A percentile compares a stretch with the other conserved stretches of the same genome.
phyloP scores from a whole-genome alignment of 1,140 invertebrate genomes.

The Rhagoletis zephyria region DNA sequence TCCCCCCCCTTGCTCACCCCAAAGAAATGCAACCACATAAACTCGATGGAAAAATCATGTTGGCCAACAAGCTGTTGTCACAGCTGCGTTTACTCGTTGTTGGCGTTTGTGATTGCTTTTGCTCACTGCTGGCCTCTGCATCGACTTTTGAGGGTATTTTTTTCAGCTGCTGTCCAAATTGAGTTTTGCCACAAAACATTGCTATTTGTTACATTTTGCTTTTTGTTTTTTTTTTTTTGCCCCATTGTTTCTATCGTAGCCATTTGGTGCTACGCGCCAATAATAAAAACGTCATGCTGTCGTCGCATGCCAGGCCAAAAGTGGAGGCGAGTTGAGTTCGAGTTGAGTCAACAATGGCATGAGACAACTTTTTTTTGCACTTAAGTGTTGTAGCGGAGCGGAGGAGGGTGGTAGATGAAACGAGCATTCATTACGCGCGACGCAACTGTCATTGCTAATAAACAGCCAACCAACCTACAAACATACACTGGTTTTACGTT shows the following conservation, averaged over 20 bases:
- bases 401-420: too few relatives aligned
- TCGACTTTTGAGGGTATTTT: not conserved
- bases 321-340: too few relatives aligned
- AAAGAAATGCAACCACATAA: not conserved
- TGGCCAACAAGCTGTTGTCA: conserved; percentile 44
- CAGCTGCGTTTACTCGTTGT: conserved; percentile 39
- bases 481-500: not conserved
- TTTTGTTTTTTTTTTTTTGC: conserved; percentile 4
- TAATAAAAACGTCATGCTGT: conserved; percentile 44
- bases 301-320: conserved; percentile 37
- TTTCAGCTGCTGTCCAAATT: not conserved
- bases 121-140: not conserved
- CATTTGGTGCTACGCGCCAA: conserved; percentile 3
- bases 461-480: not conserved
- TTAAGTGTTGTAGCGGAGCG: not conserved
- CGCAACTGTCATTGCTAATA: not conserved
- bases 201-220: conserved; percentile 5
- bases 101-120: not conserved
- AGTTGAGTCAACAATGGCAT: not conserved
- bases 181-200: not conserved
- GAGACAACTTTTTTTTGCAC: not conserved
- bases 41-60: not conserved
- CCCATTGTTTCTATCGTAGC: not conserved
- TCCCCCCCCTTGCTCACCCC: not conserved
- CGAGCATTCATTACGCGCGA: not conserved